Conservation (phyloP, 2,888 invertebrate genomes). For the Drosophila paranaensis region DNA sequence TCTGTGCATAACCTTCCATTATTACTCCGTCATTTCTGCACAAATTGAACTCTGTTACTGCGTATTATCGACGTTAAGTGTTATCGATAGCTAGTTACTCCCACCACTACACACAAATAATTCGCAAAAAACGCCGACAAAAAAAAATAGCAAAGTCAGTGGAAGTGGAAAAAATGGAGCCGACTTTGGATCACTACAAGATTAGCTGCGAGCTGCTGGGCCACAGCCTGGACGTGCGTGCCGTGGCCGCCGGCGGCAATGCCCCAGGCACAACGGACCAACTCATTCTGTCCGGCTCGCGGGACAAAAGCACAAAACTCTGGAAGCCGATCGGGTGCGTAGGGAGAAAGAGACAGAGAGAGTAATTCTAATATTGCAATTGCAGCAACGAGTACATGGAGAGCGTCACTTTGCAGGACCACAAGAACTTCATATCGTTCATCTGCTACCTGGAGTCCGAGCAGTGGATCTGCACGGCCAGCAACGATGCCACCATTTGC, state of each 20-base stretch:
- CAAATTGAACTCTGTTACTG: background rate
- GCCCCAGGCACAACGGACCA: constrained; percentile 87
- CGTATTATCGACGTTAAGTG: background rate
- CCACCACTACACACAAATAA: constrained; percentile 25
- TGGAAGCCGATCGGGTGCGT: constrained; percentile 91
- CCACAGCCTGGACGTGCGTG: constrained; percentile 94
- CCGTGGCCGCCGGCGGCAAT: constrained; percentile 86
- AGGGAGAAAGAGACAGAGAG: constrained; percentile 4
- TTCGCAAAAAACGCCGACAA: constrained; percentile 40
- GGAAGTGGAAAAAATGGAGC: constrained; percentile 59
- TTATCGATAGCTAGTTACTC: constrained; percentile 29
- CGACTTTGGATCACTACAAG: constrained; percentile 87
- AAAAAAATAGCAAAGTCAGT: constrained; percentile 49
- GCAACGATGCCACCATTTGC: constrained; percentile 94
- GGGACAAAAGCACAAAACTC: constrained; percentile 94
- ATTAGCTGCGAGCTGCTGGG: constrained; percentile 91
- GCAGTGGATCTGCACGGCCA: constrained; percentile 93
- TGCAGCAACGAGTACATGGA: constrained; percentile 88
- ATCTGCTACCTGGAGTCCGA: constrained; percentile 91
- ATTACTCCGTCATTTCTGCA: too few relatives aligned
- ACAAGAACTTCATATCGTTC: constrained; percentile 93
- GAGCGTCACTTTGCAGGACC: constrained; percentile 90
- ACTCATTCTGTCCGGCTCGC: constrained; percentile 93
- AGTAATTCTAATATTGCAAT: background rate
- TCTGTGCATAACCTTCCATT: too few relatives aligned